These are phyloP conservation scores for Acipenser ruthenus DNA, from an alignment of 2,797 vertebrate species.

Conservation along the genomic window DNA sequence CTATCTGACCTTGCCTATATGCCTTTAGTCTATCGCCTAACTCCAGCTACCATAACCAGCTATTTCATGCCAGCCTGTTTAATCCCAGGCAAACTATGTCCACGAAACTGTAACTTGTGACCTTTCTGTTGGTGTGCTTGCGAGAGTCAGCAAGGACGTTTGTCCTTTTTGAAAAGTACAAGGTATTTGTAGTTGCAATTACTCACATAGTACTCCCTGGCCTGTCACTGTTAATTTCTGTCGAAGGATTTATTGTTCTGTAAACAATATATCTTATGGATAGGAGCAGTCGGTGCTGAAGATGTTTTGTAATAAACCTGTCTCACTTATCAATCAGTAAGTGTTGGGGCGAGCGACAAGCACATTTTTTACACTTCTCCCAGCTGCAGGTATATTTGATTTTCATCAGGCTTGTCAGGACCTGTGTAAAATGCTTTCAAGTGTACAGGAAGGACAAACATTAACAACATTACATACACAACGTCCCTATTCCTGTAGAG, in stretches of 20 bases:
- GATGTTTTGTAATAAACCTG: slow-evolving; percentile 3
- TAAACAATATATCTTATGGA: background rate
- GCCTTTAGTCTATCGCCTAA: too few species aligned
- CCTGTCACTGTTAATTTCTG: background rate
- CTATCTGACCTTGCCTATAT: too few species aligned
- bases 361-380: background rate
- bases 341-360: background rate
- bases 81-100: too few species aligned
- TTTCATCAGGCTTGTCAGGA: background rate
- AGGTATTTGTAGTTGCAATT: background rate
- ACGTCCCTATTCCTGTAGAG: background rate
- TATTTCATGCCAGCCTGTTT: too few species aligned
- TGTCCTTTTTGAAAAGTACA: background rate
- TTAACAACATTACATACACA: background rate
- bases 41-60: too few species aligned
- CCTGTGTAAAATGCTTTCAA: background rate
- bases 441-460: background rate
- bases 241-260: background rate
- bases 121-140: background rate
- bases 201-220: background rate
- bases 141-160: background rate
- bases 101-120: too few species aligned
- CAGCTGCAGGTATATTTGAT: background rate
- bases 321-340: background rate
- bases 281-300: background rate